These are phyloP conservation scores for Ditylenchus dipsaci DNA, from an alignment of 1,140 invertebrate genomes.

Conservation along the genomic window DNA sequence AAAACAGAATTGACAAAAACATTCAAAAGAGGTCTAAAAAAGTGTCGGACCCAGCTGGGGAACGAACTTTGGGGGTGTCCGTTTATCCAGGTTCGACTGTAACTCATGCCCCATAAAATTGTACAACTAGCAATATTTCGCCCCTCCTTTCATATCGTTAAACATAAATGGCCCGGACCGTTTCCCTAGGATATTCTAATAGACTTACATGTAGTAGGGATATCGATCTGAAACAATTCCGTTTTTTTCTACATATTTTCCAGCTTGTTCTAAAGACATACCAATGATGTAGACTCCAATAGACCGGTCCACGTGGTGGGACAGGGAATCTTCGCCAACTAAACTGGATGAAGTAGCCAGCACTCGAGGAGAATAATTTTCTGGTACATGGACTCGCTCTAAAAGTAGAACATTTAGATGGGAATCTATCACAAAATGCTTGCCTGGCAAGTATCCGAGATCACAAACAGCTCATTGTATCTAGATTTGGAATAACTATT, in stretches of 20 bases:
- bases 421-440: not conserved
- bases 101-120: no score
- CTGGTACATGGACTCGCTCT: slow-evolving; percentile 92
- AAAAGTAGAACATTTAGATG: not conserved
- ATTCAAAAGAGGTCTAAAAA: no score
- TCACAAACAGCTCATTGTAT: slow-evolving; percentile 96
- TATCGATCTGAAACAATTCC: slow-evolving; percentile 66
- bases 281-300: slow-evolving; percentile 95
- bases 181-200: no score
- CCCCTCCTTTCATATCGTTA: no score
- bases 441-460: slow-evolving; percentile 92
- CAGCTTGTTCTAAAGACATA: not conserved
- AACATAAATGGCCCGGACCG: no score
- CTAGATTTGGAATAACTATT: slow-evolving; percentile 61
- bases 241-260: not conserved
- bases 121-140: no score
- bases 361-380: slow-evolving; percentile 97
- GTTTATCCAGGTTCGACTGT: no score
- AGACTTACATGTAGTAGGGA: slow-evolving; percentile 79
- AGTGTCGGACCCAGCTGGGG: no score
- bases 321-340: slow-evolving; percentile 94
- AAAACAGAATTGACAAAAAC: no score
- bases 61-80: no score
- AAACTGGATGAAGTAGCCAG: slow-evolving; percentile 90
- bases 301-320: slow-evolving; percentile 92